phyloP scores from a whole-genome alignment of 2,113 vertebrate genomes.

The Scytalopus superciliaris region DNA sequence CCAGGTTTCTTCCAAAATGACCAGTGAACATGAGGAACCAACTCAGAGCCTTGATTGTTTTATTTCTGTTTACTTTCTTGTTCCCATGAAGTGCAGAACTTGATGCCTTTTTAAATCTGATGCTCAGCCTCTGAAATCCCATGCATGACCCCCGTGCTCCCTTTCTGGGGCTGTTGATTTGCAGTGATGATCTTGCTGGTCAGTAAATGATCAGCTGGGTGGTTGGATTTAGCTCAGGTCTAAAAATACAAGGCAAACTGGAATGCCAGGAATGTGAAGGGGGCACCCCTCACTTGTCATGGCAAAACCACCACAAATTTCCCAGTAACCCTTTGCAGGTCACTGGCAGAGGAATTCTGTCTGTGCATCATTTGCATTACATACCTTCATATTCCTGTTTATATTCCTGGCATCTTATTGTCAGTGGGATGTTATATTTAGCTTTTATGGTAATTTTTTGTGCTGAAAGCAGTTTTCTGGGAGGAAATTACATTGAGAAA shows the following conservation, averaged over 20 bases:
- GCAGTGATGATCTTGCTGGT: neutral
- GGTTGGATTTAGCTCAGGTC: neutral
- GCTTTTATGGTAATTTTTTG: neutral
- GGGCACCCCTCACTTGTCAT: neutral
- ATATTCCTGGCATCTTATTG: neutral
- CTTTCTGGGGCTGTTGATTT: neutral
- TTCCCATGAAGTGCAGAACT: neutral
- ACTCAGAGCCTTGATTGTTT: neutral
- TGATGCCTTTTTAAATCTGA: neutral
- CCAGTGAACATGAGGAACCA: neutral
- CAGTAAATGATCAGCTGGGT: neutral
- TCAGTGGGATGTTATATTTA: neutral
- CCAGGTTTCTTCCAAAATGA: neutral
- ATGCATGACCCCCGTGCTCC: accelerated
- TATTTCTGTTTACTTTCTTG: neutral
- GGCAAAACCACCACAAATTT: neutral
- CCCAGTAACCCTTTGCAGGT: neutral
- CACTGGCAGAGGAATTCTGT: neutral
- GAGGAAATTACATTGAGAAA: neutral
- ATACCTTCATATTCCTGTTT: neutral
- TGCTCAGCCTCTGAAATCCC: neutral
- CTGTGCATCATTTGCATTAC: neutral
- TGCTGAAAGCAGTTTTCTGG: neutral
- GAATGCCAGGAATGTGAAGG: neutral
- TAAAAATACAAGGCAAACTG: neutral